phyloP scores from a whole-genome alignment of 2,797 vertebrate species.

The Xiphophorus birchmanni region DNA sequence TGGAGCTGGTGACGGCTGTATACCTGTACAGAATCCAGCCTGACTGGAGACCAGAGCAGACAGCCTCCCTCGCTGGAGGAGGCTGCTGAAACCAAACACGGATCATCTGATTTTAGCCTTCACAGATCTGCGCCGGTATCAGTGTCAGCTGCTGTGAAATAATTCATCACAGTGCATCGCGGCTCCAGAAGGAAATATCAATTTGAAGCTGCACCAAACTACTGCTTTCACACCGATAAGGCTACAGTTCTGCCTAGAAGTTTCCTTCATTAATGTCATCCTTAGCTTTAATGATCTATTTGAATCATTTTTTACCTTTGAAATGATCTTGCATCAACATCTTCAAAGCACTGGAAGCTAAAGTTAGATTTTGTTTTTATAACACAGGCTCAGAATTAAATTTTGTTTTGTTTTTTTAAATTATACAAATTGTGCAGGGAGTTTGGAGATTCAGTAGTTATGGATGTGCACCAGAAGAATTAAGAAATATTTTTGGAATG shows the following conservation, averaged over 20 bases:
- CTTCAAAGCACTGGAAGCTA: background rate
- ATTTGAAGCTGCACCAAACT: slow-evolving; percentile 5
- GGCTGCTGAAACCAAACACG: background rate
- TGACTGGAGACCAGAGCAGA: slow-evolving; percentile 17
- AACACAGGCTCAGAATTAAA: background rate
- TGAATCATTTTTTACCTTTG: background rate
- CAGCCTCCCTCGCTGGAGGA: slow-evolving; percentile 2
- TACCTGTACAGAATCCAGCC: slow-evolving; percentile 37
- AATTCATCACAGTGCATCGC: background rate
- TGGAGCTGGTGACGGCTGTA: slow-evolving; percentile 40
- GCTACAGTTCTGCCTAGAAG: background rate
- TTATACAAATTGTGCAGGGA: background rate
- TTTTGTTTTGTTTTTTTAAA: too few relatives aligned
- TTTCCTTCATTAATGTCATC: background rate
- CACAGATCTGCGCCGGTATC: background rate
- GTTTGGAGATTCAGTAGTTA: background rate
- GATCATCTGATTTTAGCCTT: slow-evolving; percentile 11
- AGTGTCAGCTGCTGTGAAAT: background rate
- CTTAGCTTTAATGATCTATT: background rate
- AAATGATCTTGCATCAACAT: background rate
- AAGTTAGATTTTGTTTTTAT: background rate
- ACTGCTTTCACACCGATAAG: background rate
- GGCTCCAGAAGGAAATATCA: background rate
- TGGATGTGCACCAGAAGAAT: background rate
- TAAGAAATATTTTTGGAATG: background rate